Evolutionary conservation across 2,113 vertebrate species (phyloP), one percentile per base, ranked within the genome.

Genomic region (Hyperopisus bebe): DNA sequence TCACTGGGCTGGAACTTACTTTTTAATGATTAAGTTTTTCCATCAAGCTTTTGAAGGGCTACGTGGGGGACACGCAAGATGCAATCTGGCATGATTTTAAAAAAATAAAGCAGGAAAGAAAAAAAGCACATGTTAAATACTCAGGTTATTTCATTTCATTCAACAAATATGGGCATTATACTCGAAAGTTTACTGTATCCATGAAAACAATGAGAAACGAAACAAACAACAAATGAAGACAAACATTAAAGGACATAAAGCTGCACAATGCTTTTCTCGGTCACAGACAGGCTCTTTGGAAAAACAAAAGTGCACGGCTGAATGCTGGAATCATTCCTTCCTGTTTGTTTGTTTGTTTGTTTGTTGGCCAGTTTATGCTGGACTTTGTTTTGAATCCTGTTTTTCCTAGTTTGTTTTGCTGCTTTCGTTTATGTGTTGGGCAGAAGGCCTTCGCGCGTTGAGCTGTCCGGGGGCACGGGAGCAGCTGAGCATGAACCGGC

Each of bases 301-400:
- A 96, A 96, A 96, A 96, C 95, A 95, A 94, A 95, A 95, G 94
- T 94, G 95, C 95, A 94, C 94, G 95, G 95, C 94, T 95, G 93
- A 95, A 94, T 93, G 95, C 96, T 96, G 96, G 95, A 95, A 95
- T 91, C 93, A 48, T 94, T 92, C 90, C 90, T 91, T 92, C 92
- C 92, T 93, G 93, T 94, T 93, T 93, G 91, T 91, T 91, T 90
- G 91, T 91, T 91, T 90, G 92, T 80, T 55, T 88, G 92, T 95
- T 62, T 91, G 92, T 94, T 62, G 91, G 91, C 93, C 89, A 86
- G 90, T 94, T 86, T 95, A 93, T 93, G 93, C 91, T 93, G 86
- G 86, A 80, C 48, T 47, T 89, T 85, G 91, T 94, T 90, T 92
- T 89, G 50, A 55, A 35, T 94, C 94, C 94, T 89, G 93, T 94